These are phyloP conservation scores for Ginglymostoma cirratum DNA, from an alignment of 2,113 vertebrate genomes.

Conservation along the genomic window DNA sequence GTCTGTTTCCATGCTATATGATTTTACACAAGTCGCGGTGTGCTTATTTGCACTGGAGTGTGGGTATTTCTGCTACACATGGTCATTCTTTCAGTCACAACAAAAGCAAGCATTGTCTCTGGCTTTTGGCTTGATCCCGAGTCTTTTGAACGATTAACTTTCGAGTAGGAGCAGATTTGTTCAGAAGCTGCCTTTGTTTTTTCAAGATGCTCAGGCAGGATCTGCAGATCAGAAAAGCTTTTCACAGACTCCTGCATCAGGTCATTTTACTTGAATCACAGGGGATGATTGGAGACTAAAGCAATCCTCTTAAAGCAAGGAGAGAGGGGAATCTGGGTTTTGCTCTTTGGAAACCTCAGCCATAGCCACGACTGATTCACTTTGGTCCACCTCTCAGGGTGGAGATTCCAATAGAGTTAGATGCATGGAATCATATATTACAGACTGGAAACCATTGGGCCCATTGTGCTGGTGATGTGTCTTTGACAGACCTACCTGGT, in stretches of 20 bases:
- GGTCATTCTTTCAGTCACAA: conserved; percentile 61
- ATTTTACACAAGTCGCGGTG: conserved; percentile 58
- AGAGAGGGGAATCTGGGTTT: neutral
- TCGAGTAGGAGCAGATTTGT: conserved; percentile 11
- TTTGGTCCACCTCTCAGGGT: neutral
- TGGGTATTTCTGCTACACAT: conserved; percentile 68
- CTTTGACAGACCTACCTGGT: neutral
- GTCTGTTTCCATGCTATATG: no score
- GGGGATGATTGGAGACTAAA: neutral
- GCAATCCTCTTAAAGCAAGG: neutral
- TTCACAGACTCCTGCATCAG: neutral
- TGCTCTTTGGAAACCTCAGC: neutral
- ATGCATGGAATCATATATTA: neutral
- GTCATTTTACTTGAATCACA: neutral
- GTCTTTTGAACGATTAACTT: conserved; percentile 32
- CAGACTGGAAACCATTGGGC: neutral
- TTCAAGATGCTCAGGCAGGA: neutral
- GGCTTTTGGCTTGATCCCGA: neutral
- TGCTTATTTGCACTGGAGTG: conserved; percentile 61
- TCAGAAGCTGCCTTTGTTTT: conserved; percentile 2
- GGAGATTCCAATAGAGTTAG: neutral
- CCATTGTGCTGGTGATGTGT: neutral
- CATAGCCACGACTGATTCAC: neutral
- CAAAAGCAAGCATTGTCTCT: conserved; percentile 67
- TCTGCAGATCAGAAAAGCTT: conserved; percentile 17